These are phyloP conservation scores for Antedon mediterranea DNA, from an alignment of 53 echinoderm and acorn worm genomes.

Conservation along the genomic window DNA sequence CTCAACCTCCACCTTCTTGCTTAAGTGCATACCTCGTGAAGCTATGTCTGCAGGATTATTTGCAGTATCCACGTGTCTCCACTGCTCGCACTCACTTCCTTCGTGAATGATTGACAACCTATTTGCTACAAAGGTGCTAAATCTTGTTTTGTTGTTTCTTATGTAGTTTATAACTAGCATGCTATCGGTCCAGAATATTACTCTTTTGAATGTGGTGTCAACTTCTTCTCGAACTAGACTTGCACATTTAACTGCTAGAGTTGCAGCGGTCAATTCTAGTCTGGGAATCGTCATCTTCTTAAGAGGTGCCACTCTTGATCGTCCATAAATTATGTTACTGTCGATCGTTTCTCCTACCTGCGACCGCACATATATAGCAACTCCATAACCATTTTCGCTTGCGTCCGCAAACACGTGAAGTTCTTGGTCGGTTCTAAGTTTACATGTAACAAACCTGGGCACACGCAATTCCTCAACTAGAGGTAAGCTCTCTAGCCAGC, in stretches of 20 bases:
- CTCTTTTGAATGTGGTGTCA: neutral
- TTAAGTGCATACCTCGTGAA: slow-evolving; percentile 7
- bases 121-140: slow-evolving; percentile 27
- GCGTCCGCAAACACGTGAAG: slow-evolving; percentile 52
- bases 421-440: slow-evolving; percentile 14
- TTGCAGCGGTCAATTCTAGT: slow-evolving; percentile 12
- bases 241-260: slow-evolving; percentile 11
- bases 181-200: neutral
- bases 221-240: neutral
- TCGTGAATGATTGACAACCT: slow-evolving; percentile 12
- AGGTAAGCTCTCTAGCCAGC: slow-evolving; percentile 33
- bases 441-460: slow-evolving; percentile 43
- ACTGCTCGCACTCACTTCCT: slow-evolving; percentile 5
- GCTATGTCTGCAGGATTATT: slow-evolving; percentile 25
- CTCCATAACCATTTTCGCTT: slow-evolving; percentile 29
- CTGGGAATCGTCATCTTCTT: slow-evolving; percentile 27
- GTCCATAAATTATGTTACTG: slow-evolving; percentile 14
- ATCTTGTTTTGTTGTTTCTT: slow-evolving; percentile 16
- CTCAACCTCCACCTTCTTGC: neutral
- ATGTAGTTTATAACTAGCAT: slow-evolving; percentile 24
- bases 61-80: slow-evolving; percentile 16
- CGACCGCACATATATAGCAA: slow-evolving; percentile 18
- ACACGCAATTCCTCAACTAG: slow-evolving; percentile 27
- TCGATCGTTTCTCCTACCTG: slow-evolving; percentile 9
- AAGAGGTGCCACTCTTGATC: slow-evolving; percentile 27